phyloP scores from a whole-genome alignment of 2,113 vertebrate genomes.

The Marcusenius ussheri region DNA sequence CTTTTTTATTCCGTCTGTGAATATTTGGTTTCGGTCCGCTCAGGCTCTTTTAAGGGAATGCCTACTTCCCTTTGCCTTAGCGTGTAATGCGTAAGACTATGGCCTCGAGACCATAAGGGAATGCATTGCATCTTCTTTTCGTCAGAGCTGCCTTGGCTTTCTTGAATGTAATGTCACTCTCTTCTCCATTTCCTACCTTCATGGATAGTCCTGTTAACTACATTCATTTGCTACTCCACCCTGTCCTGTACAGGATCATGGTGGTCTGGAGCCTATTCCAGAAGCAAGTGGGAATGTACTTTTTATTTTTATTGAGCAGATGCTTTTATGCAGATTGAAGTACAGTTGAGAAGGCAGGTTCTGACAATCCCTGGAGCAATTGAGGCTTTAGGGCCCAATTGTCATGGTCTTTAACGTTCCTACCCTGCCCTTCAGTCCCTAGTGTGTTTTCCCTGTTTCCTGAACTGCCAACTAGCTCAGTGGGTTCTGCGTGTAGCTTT shows the following conservation, averaged over 20 bases:
- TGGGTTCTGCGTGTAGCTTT: no score
- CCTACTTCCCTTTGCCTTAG: background rate
- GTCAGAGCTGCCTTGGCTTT: background rate
- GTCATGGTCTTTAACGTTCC: no score
- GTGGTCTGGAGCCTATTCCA: background rate
- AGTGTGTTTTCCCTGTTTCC: no score
- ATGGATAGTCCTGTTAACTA: background rate
- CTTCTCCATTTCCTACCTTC: background rate
- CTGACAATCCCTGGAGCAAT: background rate
- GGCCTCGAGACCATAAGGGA: background rate
- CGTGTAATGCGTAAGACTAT: background rate
- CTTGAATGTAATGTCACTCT: background rate
- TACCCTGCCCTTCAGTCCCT: no score
- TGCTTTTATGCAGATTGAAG: background rate
- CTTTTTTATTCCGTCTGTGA: conserved; percentile 1
- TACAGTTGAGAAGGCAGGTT: background rate
- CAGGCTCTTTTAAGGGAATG: background rate
- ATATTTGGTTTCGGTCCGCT: background rate
- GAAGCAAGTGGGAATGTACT: background rate
- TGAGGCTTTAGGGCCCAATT: background rate
- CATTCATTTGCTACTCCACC: background rate
- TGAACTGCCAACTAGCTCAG: no score
- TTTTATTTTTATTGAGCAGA: background rate
- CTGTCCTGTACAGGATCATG: background rate
- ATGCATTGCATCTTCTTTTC: background rate